Evolutionary conservation across 2,888 invertebrate species (phyloP).

Genomic region (Elegia similella): DNA sequence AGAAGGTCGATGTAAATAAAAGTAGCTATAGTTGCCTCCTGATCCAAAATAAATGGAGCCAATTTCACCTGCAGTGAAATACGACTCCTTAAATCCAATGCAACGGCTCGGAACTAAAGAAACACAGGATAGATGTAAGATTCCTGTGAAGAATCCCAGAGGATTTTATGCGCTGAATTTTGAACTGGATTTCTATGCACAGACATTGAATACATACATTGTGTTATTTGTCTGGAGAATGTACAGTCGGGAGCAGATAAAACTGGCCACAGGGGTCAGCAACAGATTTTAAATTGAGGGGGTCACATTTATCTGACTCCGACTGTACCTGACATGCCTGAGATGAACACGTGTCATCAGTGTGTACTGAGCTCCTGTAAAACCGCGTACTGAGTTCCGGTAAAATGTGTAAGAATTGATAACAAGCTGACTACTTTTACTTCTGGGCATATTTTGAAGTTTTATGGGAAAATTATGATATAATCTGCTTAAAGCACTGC

Average conservation of each 20-base stretch:
- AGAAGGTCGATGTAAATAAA: too few species aligned
- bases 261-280: too few species aligned
- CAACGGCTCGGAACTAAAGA: not conserved
- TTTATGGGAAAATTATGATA: too few species aligned
- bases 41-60: conserved; percentile 5
- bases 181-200: not conserved
- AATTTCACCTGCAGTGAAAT: conserved; percentile 3
- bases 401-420: too few species aligned
- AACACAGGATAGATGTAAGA: conserved; percentile 1
- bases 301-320: too few species aligned
- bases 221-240: not conserved
- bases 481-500: too few species aligned
- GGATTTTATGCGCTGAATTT: not conserved
- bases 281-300: too few species aligned
- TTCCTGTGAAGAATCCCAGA: not conserved
- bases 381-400: too few species aligned
- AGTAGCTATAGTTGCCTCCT: not conserved
- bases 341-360: not conserved
- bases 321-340: not conserved
- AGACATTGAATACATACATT: not conserved
- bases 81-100: not conserved
- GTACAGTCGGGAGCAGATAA: too few species aligned
- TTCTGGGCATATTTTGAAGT: too few species aligned
- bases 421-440: too few species aligned
- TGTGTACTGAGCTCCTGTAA: too few species aligned